These are phyloP conservation scores for Orbicella faveolata DNA, from an alignment of 64 coral and sea anemone species.

Conservation along the genomic window DNA sequence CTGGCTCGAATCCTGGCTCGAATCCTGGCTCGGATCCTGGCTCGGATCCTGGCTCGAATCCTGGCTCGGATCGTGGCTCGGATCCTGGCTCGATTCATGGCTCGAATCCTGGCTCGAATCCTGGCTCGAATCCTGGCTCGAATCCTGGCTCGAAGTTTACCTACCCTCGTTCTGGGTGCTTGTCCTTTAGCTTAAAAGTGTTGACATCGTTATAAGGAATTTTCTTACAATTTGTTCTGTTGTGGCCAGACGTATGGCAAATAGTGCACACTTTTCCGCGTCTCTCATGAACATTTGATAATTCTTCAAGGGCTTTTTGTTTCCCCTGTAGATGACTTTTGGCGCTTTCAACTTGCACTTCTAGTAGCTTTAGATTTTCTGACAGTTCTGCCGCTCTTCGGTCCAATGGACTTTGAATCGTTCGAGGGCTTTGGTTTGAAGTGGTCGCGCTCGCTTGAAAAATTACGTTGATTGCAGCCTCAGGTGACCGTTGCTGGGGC, in stretches of 20 bases:
- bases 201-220: slow-evolving; percentile 18
- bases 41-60: too few relatives aligned
- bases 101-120: slow-evolving; percentile 9
- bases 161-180: slow-evolving; percentile 38
- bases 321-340: too few relatives aligned
- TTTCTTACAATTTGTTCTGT: slow-evolving; percentile 25
- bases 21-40: too few relatives aligned
- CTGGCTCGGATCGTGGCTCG: too few relatives aligned
- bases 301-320: slow-evolving; percentile 35
- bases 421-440: too few relatives aligned
- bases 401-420: not conserved
- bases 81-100: not conserved
- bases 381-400: slow-evolving; percentile 42
- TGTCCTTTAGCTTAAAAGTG: slow-evolving; percentile 2
- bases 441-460: too few relatives aligned
- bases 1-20: too few relatives aligned
- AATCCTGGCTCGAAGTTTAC: not conserved
- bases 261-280: slow-evolving; percentile 35
- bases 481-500: too few relatives aligned
- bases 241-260: slow-evolving; percentile 41
- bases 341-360: too few relatives aligned
- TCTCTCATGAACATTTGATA: slow-evolving; percentile 8
- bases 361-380: too few relatives aligned
- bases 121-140: not conserved
- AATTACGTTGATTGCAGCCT: too few relatives aligned